Conservation (phyloP, 2,113 vertebrate species). For the Cairina moschata region DNA sequence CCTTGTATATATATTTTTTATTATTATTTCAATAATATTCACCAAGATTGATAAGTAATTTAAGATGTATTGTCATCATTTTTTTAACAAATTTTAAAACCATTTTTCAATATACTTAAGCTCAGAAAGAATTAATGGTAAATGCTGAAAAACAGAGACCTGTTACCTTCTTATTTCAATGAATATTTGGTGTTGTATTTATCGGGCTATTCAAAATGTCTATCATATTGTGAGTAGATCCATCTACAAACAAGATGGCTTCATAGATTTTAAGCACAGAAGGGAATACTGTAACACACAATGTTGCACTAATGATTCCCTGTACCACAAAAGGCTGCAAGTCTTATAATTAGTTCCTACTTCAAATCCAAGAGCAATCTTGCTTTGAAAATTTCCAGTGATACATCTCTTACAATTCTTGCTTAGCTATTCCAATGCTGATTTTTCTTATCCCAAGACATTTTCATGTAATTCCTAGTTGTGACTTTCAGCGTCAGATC, state of each 20-base stretch:
- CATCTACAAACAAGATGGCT: neutral
- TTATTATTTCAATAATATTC: neutral
- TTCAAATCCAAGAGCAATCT: neutral
- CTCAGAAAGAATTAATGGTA: neutral
- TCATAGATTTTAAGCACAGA: neutral
- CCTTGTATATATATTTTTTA: neutral
- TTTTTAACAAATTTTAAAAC: neutral
- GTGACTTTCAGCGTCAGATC: neutral
- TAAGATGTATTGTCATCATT: neutral
- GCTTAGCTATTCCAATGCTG: neutral
- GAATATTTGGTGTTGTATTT: constrained; percentile 3
- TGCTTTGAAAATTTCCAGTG: constrained; percentile 13
- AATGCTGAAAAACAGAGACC: neutral
- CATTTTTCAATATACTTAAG: neutral
- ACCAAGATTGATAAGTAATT: neutral
- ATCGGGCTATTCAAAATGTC: neutral
- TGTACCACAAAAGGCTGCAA: neutral
- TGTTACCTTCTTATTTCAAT: neutral
- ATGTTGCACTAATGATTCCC: neutral
- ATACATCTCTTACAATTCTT: neutral
- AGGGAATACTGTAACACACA: neutral
- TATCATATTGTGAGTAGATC: neutral
- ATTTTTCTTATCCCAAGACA: constrained; percentile 12
- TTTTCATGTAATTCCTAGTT: neutral
- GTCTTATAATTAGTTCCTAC: neutral